Evolutionary conservation across 2,888 invertebrate species (phyloP).

Genomic region (Synanthedon andrenaeformis): DNA sequence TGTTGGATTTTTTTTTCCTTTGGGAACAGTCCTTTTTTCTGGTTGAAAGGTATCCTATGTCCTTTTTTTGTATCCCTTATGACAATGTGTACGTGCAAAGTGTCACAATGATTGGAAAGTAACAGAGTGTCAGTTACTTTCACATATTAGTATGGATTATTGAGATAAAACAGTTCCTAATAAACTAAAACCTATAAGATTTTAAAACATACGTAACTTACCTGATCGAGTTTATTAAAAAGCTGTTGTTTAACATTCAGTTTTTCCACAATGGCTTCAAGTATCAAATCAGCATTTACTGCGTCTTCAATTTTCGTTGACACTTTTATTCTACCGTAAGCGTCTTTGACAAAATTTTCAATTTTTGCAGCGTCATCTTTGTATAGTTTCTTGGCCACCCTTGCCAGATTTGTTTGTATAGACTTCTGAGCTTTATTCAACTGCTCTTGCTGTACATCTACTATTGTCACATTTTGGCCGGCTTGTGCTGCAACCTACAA

Average conservation of each 20-base stretch:
- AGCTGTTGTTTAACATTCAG: constrained; percentile 81
- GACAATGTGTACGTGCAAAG: no score
- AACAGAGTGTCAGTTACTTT: no score
- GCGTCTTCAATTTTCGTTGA: constrained; percentile 73
- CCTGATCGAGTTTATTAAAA: constrained; percentile 79
- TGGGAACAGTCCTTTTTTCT: no score
- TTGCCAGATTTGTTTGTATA: constrained; percentile 77
- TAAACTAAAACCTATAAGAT: no score
- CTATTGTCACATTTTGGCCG: constrained; percentile 83
- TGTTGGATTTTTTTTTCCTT: no score
- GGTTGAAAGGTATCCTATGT: no score
- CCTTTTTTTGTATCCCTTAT: no score
- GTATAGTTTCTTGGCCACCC: constrained; percentile 84
- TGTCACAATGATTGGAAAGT: no score
- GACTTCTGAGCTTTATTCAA: constrained; percentile 78
- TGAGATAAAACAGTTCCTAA: no score
- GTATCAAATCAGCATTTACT: constrained; percentile 79
- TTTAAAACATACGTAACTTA: constrained; percentile 22
- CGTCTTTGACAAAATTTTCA: constrained; percentile 74
- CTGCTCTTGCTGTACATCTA: constrained; percentile 80
- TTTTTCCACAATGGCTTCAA: constrained; percentile 92
- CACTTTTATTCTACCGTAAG: constrained; percentile 65
- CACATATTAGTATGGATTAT: no score
- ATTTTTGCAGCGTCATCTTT: constrained; percentile 76
- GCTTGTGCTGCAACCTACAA: constrained; percentile 84